phyloP scores from a whole-genome alignment of 2,797 vertebrate genomes.

The Chromis chromis region DNA sequence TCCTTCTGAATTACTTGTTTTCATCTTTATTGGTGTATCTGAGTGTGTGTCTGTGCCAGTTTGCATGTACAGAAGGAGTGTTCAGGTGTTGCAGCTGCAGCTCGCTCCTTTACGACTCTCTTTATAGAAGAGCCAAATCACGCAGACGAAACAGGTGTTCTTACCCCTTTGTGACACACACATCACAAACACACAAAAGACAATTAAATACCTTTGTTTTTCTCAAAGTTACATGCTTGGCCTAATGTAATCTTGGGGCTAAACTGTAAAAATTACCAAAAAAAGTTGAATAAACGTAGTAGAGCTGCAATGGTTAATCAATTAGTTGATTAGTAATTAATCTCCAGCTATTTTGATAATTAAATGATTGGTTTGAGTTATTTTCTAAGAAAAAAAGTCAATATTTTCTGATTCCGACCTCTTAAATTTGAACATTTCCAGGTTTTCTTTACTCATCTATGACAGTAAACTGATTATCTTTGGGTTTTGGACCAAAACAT shows the following conservation, averaged over 20 bases:
- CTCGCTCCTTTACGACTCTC: constrained; percentile 32
- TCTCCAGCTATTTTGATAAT: too few relatives aligned
- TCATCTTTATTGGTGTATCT: constrained; percentile 24
- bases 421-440: too few relatives aligned
- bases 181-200: background rate
- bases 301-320: too few relatives aligned
- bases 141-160: constrained; percentile 36
- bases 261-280: background rate
- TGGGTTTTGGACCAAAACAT: too few relatives aligned
- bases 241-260: background rate
- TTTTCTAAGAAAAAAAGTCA: too few relatives aligned
- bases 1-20: background rate
- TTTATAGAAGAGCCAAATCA: constrained; percentile 13
- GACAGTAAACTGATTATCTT: too few relatives aligned
- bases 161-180: background rate
- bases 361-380: too few relatives aligned
- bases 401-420: too few relatives aligned
- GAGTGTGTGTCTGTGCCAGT: constrained; percentile 7
- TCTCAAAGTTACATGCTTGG: background rate
- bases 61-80: background rate
- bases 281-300: too few relatives aligned
- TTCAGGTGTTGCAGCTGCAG: constrained; percentile 30
- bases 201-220: background rate
- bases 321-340: too few relatives aligned
- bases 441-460: too few relatives aligned